Conservation (phyloP, 1,140 invertebrate genomes). For the Drosophila aff. region DNA sequence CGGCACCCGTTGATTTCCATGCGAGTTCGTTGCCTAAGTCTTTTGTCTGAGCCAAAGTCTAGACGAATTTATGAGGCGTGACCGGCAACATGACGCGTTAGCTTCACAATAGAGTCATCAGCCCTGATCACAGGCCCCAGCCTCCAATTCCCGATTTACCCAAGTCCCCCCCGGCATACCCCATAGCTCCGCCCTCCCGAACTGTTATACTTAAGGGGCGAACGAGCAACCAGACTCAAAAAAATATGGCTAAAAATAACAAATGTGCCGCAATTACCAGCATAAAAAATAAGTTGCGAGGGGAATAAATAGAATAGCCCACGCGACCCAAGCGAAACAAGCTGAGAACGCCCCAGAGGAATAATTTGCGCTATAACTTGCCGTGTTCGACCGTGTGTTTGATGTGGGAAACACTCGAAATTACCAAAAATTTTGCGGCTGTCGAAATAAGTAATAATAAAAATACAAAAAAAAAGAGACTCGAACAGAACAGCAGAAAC, state of each 20-base stretch:
- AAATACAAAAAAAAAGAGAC: constrained; percentile 23
- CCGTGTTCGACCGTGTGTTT: constrained; percentile 26
- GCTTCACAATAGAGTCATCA: constrained; percentile 50
- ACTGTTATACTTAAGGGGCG: constrained; percentile 37
- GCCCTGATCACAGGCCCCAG: constrained; percentile 21
- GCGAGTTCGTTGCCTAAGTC: constrained; percentile 78
- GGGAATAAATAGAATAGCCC: constrained; percentile 65
- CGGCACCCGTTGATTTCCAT: constrained; percentile 33
- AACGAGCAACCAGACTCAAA: constrained; percentile 15
- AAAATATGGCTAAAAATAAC: constrained; percentile 70
- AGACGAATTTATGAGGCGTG: constrained; percentile 55
- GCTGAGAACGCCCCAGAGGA: constrained; percentile 63
- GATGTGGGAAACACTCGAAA: constrained; percentile 80
- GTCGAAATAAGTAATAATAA: constrained; percentile 64
- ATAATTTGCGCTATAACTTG: constrained; percentile 20
- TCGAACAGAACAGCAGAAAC: constrained; percentile 29
- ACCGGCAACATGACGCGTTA: constrained; percentile 61
- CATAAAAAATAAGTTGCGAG: constrained; percentile 38
- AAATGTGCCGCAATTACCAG: constrained; percentile 75
- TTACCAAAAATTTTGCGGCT: constrained; percentile 58
- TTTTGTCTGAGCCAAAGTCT: constrained; percentile 61
- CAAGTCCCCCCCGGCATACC: neutral
- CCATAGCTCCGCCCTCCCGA: neutral
- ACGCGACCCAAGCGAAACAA: constrained; percentile 69
- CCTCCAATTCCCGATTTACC: constrained; percentile 9